Conservation (phyloP, 2,113 vertebrate genomes). For the Megaceryle torquata region DNA sequence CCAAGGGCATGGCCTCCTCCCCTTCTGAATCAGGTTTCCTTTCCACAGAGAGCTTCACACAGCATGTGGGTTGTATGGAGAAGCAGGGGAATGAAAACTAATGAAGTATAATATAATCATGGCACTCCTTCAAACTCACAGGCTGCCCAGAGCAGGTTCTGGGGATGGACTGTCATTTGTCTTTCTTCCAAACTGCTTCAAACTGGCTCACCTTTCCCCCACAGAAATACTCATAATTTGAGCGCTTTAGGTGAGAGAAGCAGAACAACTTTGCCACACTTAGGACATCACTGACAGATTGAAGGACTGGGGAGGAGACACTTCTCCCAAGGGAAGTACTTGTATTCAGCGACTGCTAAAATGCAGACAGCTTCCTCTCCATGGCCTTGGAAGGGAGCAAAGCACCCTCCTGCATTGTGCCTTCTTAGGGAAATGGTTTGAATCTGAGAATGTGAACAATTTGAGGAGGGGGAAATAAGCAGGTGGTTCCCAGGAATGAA, state of each 20-base stretch:
- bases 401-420: not conserved
- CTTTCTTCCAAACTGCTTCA: not conserved
- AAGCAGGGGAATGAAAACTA: not conserved
- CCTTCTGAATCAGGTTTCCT: not conserved
- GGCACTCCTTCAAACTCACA: not conserved
- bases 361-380: not conserved
- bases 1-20: not conserved
- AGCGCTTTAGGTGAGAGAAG: not conserved
- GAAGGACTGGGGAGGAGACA: not conserved
- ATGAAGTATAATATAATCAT: not conserved
- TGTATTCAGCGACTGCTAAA: not conserved
- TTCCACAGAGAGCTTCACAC: fast-evolving
- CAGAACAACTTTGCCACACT: not conserved
- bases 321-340: conserved; percentile 11
- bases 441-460: not conserved
- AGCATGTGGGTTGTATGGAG: not conserved
- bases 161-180: not conserved
- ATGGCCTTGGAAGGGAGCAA: not conserved
- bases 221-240: not conserved
- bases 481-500: not conserved
- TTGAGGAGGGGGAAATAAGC: not conserved
- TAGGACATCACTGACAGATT: conserved; percentile 20
- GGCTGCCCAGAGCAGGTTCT: not conserved
- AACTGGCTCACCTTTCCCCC: not conserved
- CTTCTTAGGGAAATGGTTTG: not conserved